Percentiles rank a stretch among this genome's conserved stretches.
Evolutionary conservation across 1,140 invertebrate genomes (phyloP).

Genomic region (Drosophila punjabiensis): DNA sequence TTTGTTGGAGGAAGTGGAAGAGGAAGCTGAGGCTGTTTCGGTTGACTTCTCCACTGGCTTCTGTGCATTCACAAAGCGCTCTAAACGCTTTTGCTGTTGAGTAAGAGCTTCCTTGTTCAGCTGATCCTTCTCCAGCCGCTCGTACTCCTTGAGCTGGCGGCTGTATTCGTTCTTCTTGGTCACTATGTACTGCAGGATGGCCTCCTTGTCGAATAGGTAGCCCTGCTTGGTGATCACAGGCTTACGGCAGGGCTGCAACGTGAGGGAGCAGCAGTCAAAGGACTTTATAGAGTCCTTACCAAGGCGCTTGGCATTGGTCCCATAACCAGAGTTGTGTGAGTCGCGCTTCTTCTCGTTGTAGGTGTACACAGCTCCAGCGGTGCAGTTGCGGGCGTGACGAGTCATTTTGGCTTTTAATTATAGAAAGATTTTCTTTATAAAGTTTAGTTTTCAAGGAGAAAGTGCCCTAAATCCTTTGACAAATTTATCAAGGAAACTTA

Average conservation of each 20-base stretch:
- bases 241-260: slow-evolving; percentile 92
- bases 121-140: slow-evolving; percentile 91
- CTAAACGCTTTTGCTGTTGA: slow-evolving; percentile 88
- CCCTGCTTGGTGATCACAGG: slow-evolving; percentile 90
- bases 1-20: slow-evolving; percentile 87
- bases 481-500: neutral
- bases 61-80: slow-evolving; percentile 90
- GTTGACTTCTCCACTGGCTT: slow-evolving; percentile 61
- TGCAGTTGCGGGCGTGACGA: slow-evolving; percentile 98
- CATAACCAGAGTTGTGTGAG: slow-evolving; percentile 95
- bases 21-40: slow-evolving; percentile 29
- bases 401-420: slow-evolving; percentile 88
- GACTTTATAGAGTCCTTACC: slow-evolving; percentile 97
- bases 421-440: neutral
- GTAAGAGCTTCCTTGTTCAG: slow-evolving; percentile 80
- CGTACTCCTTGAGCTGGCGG: slow-evolving; percentile 96
- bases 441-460: neutral
- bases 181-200: slow-evolving; percentile 97
- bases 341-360: slow-evolving; percentile 99
- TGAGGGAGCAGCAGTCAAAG: slow-evolving; percentile 99
- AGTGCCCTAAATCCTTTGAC: neutral
- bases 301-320: slow-evolving; percentile 92
- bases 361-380: slow-evolving; percentile 98
- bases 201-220: slow-evolving; percentile 98
- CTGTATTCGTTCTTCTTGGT: slow-evolving; percentile 97